Evolutionary conservation across 2,113 vertebrate species (phyloP), one percentile per base, ranked within the genome.

Genomic region (Syrmaticus mikado): DNA sequence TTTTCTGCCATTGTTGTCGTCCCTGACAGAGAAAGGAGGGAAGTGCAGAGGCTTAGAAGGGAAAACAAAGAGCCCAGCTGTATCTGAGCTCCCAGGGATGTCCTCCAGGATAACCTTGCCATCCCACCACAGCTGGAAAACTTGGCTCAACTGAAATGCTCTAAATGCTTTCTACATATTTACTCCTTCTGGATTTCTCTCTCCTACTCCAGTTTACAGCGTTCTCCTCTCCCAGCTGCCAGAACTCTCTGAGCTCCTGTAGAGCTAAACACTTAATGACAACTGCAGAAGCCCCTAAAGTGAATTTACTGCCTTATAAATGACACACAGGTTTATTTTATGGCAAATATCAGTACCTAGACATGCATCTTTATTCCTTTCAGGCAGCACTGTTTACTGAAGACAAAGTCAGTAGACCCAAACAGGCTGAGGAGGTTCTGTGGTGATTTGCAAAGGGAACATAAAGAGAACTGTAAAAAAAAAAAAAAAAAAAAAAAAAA

Each of bases 251-350:
- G 73, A 90, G 46, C 74, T 91, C 57, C 93, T 38, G 25, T 57
- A 65, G 66, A 82, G 53, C 62, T 87, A 87, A 89, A 76, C 62
- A 43, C 67, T 72, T 94, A 85, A 82, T 65, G 61, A 82, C 66
- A 87, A 87, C 62, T 79, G 87, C 87, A 95, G 87, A 95, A 95
- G 67, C 62, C 58, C 62, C 67, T 82, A 2, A 91, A 95, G 82
- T 70, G 66, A 85, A 85, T 91, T 89, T 79, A 85, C 82, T 79
- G 71, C 71, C 83, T 85, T 82, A 68, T 79, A 79, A 13, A 91
- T 85, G 77, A 88, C 82, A 83, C n/a, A 20, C 8, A 32, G 13
- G 71, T 85, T 85, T 91, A 74, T 83, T 90, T 94, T 83, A 64
- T 43, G 24, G 57, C 53, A 19, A 83, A 25, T 90, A 71, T 71